phyloP scores from a whole-genome alignment of 2,888 invertebrate genomes.

The Cremastinae sp. region DNA sequence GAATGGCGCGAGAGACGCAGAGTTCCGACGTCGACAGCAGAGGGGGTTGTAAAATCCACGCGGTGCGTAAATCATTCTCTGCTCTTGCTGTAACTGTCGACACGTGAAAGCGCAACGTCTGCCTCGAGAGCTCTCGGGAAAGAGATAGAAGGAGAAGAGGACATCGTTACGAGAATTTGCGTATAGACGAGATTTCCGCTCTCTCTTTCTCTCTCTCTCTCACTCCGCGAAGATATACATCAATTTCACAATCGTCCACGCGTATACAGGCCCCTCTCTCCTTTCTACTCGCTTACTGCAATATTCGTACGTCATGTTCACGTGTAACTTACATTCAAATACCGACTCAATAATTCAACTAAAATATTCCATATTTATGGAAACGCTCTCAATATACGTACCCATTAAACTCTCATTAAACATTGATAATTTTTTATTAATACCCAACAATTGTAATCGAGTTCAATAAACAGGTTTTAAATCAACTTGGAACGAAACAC shows the following conservation, averaged over 20 bases:
- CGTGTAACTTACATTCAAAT: constrained; percentile 34
- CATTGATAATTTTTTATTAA: too few species aligned
- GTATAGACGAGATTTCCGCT: constrained; percentile 36
- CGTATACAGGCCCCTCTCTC: constrained; percentile 28
- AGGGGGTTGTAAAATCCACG: constrained; percentile 45
- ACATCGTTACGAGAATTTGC: constrained; percentile 24
- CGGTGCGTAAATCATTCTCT: constrained; percentile 59
- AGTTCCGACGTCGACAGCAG: constrained; percentile 53
- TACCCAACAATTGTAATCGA: too few species aligned
- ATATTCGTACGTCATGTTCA: constrained; percentile 31
- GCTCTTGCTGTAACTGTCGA: constrained; percentile 62
- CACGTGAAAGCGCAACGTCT: constrained; percentile 61
- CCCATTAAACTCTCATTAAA: too few species aligned
- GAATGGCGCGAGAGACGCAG: constrained; percentile 21
- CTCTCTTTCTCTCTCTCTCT: too few species aligned
- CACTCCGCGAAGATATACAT: constrained; percentile 53
- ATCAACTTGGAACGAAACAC: too few species aligned
- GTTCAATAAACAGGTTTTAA: too few species aligned
- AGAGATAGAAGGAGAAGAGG: constrained; percentile 52
- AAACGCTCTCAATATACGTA: too few species aligned
- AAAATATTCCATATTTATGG: too few species aligned
- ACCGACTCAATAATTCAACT: constrained; percentile 34
- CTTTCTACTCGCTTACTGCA: constrained; percentile 6
- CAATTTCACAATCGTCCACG: constrained; percentile 56
- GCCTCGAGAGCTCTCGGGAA: constrained; percentile 49